Percentiles rank a stretch among this genome's conserved stretches.
phyloP scores from a whole-genome alignment of 2,113 vertebrate species.

The Sterrhoptilus dennistouni region DNA sequence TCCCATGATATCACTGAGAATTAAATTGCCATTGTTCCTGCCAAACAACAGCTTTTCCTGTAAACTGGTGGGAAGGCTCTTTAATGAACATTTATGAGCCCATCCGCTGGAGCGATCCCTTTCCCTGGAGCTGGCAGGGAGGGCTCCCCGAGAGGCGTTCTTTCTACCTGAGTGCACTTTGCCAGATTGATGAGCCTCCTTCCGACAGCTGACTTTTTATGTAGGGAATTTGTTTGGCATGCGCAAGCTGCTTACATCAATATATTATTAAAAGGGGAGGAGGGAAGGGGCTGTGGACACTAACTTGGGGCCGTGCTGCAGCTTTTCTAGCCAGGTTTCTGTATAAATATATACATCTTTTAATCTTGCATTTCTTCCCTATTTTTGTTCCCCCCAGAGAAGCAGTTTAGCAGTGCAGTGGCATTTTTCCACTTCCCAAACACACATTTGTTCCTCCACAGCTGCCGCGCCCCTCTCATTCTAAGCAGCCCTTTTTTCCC shows the following conservation, averaged over 20 bases:
- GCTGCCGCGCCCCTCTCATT: neutral
- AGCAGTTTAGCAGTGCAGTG: neutral
- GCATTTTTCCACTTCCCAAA: neutral
- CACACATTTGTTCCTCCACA: neutral
- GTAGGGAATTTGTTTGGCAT: constrained; percentile 83
- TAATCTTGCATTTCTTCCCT: neutral
- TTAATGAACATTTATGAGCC: constrained; percentile 74
- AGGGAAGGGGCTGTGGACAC: neutral
- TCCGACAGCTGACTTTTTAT: constrained; percentile 86
- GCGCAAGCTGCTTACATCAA: constrained; percentile 78
- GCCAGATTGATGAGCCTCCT: constrained; percentile 79
- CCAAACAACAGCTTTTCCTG: constrained; percentile 70
- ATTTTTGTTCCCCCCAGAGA: neutral
- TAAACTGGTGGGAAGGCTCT: constrained; percentile 70
- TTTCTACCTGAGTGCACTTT: constrained; percentile 73
- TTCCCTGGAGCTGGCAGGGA: constrained; percentile 52
- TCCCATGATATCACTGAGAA: constrained; percentile 76
- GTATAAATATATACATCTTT: neutral
- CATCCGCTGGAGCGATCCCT: neutral
- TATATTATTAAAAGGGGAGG: constrained; percentile 77
- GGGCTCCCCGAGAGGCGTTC: constrained; percentile 65
- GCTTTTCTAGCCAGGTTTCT: neutral
- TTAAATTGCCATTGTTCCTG: constrained; percentile 55
- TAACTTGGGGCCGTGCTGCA: neutral
- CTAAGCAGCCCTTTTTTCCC: neutral